Conservation (phyloP, 2,113 vertebrate species). For the Picathartes gymnocephalus region DNA sequence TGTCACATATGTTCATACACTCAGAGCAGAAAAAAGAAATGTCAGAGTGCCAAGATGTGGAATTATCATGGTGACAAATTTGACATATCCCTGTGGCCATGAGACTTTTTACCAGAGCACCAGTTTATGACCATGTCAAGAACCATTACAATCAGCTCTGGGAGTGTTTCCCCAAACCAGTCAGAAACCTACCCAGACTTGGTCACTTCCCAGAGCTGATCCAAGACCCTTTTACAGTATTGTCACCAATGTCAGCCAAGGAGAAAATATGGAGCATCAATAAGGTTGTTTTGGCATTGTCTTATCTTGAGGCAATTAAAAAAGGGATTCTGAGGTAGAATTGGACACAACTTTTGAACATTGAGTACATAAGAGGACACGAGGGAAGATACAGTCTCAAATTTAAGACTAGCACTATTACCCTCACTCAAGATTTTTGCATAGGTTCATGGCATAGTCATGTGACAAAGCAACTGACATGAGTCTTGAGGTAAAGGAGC, state of each 20-base stretch:
- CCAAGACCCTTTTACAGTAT: not conserved
- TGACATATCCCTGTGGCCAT: not conserved
- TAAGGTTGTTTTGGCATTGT: not conserved
- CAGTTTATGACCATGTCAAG: not conserved
- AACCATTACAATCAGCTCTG: not conserved
- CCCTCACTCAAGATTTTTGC: not conserved
- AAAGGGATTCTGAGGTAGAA: not conserved
- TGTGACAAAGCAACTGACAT: not conserved
- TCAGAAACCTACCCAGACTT: not conserved
- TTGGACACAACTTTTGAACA: not conserved
- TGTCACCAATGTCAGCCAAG: not conserved
- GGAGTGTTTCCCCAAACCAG: not conserved
- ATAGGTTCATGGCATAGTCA: not conserved
- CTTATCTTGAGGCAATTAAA: not conserved
- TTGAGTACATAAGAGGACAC: not conserved
- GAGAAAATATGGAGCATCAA: not conserved
- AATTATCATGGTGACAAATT: not conserved
- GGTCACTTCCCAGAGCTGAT: not conserved
- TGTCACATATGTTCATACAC: fast-evolving
- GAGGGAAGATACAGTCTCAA: not conserved
- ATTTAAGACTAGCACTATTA: not conserved
- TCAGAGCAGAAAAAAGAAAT: not conserved
- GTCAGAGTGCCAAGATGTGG: not conserved
- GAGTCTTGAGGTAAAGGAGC: not conserved
- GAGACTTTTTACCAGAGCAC: not conserved